Evolutionary conservation across 2,888 invertebrate genomes (phyloP).

Genomic region (Tineola bisselliella): DNA sequence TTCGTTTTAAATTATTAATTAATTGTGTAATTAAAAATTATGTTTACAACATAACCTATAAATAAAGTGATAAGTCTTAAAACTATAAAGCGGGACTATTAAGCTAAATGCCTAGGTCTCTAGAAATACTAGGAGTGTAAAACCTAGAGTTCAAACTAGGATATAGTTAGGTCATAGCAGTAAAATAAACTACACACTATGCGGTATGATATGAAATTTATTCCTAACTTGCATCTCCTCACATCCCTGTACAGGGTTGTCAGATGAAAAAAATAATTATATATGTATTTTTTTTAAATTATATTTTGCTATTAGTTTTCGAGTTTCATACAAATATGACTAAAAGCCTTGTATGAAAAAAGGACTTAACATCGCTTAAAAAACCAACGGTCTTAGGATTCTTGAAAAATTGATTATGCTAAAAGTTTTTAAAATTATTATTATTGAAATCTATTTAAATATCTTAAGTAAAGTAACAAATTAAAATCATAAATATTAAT

Average conservation of each 20-base stretch:
- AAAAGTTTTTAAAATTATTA: too few relatives aligned
- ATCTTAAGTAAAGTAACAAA: too few relatives aligned
- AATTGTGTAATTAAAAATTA: neutral
- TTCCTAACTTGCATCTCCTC: neutral
- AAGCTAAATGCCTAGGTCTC: neutral
- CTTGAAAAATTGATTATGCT: too few relatives aligned
- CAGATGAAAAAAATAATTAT: neutral
- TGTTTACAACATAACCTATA: neutral
- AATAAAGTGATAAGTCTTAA: neutral
- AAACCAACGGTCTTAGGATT: too few relatives aligned
- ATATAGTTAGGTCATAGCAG: constrained; percentile 10
- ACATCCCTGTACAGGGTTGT: neutral
- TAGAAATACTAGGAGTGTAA: neutral
- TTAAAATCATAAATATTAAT: too few relatives aligned
- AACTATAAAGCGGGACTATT: neutral
- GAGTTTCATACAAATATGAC: too few relatives aligned
- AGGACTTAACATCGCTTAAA: too few relatives aligned
- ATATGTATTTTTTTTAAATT: too few relatives aligned
- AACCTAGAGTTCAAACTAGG: neutral
- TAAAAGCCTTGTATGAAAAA: too few relatives aligned
- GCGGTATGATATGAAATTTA: neutral
- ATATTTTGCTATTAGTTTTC: too few relatives aligned
- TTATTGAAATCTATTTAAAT: too few relatives aligned
- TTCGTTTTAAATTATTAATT: too few relatives aligned
- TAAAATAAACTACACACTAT: constrained; percentile 7